A percentile compares a stretch with the other conserved stretches of the same genome.
Conservation (phyloP, 2,797 vertebrate genomes). For the Bradypus variegatus region DNA sequence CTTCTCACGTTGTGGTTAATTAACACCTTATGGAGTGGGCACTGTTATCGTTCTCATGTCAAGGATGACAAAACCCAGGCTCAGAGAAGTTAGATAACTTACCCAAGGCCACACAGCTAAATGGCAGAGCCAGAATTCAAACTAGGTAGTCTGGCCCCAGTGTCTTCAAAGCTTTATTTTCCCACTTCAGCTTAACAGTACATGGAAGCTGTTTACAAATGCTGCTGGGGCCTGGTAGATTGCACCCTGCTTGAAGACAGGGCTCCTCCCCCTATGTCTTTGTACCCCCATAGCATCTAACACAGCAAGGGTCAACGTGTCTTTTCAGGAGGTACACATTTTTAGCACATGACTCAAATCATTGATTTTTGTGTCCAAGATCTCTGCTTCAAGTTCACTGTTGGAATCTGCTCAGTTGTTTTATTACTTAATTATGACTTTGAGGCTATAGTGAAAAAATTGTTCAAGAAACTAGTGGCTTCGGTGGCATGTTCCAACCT, state of each 20-base stretch:
- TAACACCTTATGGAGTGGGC: neutral
- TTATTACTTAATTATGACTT: neutral
- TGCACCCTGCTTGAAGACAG: no score
- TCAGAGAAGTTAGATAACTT: no score
- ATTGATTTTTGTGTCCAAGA: neutral
- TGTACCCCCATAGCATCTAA: neutral
- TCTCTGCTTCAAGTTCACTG: neutral
- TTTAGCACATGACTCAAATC: neutral
- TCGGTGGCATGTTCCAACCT: no score
- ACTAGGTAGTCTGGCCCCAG: no score
- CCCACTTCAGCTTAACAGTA: no score
- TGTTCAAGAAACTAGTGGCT: neutral
- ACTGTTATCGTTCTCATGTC: neutral
- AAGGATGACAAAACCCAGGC: neutral
- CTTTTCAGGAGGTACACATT: neutral
- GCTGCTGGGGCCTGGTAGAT: no score
- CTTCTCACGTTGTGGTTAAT: neutral
- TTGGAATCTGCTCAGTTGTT: neutral
- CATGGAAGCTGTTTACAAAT: no score
- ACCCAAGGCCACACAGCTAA: no score
- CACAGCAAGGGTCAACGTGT: neutral
- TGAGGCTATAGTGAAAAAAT: neutral
- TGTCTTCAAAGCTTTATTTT: neutral
- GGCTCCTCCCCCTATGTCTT: no score
- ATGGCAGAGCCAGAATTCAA: no score